phyloP scores from a whole-genome alignment of 2,113 vertebrate genomes.

The Notothenia coriiceps region DNA sequence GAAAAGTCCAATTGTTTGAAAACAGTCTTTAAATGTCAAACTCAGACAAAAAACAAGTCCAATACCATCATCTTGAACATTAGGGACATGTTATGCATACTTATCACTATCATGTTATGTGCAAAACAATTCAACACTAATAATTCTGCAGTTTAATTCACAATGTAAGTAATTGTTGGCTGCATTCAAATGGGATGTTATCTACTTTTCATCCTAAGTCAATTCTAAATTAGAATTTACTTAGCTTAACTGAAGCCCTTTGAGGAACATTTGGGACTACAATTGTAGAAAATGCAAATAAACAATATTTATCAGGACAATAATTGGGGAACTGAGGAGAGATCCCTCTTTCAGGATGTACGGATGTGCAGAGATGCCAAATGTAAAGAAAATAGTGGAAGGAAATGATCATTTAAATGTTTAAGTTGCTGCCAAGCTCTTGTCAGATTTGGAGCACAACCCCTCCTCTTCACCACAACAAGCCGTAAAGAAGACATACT shows the following conservation, averaged over 20 bases:
- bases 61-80: neutral
- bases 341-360: neutral
- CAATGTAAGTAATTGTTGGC: neutral
- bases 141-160: neutral
- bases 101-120: neutral
- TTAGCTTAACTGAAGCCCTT: no score
- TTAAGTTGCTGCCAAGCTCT: neutral
- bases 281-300: neutral
- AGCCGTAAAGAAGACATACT: neutral
- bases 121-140: neutral
- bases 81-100: neutral
- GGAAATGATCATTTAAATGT: neutral
- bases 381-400: neutral
- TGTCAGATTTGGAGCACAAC: neutral
- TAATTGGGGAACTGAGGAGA: neutral
- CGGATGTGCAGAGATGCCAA: neutral
- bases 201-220: neutral
- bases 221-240: no score
- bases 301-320: neutral
- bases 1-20: no score
- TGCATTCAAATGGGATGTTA: neutral
- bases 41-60: neutral
- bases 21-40: neutral
- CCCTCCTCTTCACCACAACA: neutral
- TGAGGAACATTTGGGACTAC: no score